A percentile compares a stretch with the other conserved stretches of the same genome.
These are phyloP conservation scores for Cylloceria caligata DNA, from an alignment of 2,888 invertebrate species.

Conservation along the genomic window DNA sequence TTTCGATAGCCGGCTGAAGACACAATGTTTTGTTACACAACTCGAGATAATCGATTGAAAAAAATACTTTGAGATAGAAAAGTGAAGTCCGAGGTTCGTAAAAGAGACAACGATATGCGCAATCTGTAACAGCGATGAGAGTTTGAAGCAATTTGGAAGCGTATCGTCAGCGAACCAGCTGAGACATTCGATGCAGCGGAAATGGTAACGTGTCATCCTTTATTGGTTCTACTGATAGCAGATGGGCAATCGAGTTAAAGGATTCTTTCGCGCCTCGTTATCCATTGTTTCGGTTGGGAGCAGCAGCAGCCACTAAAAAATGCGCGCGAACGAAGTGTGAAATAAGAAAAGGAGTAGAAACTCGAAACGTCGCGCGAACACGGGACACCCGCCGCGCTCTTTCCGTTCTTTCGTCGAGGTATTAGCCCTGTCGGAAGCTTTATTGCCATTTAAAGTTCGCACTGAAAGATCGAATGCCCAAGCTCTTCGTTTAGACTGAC, in stretches of 20 bases:
- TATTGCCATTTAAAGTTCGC: conserved; percentile 66
- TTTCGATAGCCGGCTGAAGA: conserved; percentile 4
- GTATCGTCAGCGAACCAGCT: conserved; percentile 13
- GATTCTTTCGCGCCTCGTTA: conserved; percentile 82
- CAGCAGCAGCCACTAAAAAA: conserved; percentile 6
- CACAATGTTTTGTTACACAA: conserved; percentile 9
- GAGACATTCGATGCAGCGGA: conserved; percentile 71
- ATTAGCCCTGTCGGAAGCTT: conserved; percentile 56
- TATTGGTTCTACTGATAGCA: conserved; percentile 78
- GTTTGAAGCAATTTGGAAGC: conserved; percentile 50
- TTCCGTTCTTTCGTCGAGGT: conserved; percentile 45
- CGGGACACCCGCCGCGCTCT: conserved; percentile 23
- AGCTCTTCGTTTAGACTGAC: conserved; percentile 39
- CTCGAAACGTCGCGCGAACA: conserved; percentile 29
- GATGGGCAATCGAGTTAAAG: conserved; percentile 76
- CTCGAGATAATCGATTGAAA: conserved; percentile 31
- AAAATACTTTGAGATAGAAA: background rate
- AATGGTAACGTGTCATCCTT: conserved; percentile 72
- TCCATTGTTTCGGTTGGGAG: conserved; percentile 75
- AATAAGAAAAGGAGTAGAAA: conserved; percentile 21
- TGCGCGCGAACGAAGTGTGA: background rate
- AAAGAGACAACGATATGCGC: background rate
- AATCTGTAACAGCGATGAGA: conserved; percentile 34
- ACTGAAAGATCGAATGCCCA: conserved; percentile 52
- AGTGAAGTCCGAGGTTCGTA: background rate